Evolutionary conservation across 2,888 invertebrate genomes (phyloP), one percentile per base, ranked within the genome.

Genomic region (Lasioglossum villosulum): DNA sequence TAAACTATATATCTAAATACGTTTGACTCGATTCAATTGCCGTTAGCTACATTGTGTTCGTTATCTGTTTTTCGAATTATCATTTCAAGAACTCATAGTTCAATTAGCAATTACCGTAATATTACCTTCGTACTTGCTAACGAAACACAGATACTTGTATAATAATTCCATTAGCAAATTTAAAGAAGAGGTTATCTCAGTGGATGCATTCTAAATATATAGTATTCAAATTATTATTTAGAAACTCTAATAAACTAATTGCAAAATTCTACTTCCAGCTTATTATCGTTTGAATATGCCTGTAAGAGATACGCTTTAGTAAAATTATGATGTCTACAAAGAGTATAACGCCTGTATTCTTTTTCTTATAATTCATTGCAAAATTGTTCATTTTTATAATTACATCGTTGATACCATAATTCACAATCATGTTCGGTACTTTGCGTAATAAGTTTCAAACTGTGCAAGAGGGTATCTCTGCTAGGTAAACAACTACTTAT

Each of bases 381-480:
- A 30, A 10, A 37, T n/a, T 77, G 34, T 45, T 27, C 52, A 39
- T 19, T 52, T 16, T 63, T 42, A 1, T 45, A 76, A 5, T n/a
- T 30, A 4, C 52, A 73, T 30, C 59, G 52, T 63, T 16, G 30
- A 39, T 42, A 66, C 42, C 76, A 30, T 42, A 68, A 39, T 14
- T 70, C 39, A 16, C 34, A 82, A 86, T 82, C 70, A 95, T 95
- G 95, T 95, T 95, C 91, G 94, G 94, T 48, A 91, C 90, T 70
- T 87, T 95, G 71, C 93, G 93, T 78, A 94, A 93, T 84, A 95
- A 95, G 83, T 94, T 95, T 83, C 95, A 95, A 82, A 94, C 93
- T 8, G 94, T 95, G 34, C 95, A 95, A 89, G 95, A 95, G 85
- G 94, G 95, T 52, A 93, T 95, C 90, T 94, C 95, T 12, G 95